Evolutionary conservation across 2,113 vertebrate species (phyloP).

Genomic region (Gobius niger): DNA sequence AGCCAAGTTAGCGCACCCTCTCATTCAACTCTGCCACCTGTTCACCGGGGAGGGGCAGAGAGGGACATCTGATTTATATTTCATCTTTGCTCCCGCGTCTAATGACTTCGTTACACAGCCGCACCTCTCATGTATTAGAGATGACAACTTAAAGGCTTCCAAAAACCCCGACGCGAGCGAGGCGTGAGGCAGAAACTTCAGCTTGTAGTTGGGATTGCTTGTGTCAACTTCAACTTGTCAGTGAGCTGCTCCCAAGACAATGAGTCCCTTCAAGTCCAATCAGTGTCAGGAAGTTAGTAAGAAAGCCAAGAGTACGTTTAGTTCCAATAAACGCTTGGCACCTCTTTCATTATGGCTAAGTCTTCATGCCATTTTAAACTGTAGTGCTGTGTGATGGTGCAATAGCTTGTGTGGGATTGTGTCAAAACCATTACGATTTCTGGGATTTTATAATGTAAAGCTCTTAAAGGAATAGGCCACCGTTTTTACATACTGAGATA

Average conservation of each 20-base stretch:
- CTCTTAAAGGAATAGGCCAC: too few relatives aligned
- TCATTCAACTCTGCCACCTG: constrained; percentile 79
- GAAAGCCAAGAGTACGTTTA: constrained; percentile 26
- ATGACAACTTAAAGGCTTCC: constrained; percentile 73
- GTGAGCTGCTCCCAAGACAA: constrained; percentile 46
- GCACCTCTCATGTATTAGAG: constrained; percentile 70
- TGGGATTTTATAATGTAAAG: too few relatives aligned
- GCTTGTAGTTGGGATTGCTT: constrained; percentile 59
- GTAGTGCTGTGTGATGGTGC: neutral
- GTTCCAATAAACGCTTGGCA: constrained; percentile 17
- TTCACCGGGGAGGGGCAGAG: constrained; percentile 71
- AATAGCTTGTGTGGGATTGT: neutral
- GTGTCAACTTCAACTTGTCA: constrained; percentile 68
- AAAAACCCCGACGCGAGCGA: constrained; percentile 62
- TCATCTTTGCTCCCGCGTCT: constrained; percentile 71
- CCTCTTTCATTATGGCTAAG: constrained; percentile 1
- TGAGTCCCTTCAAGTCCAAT: constrained; percentile 55
- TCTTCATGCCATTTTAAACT: constrained; percentile 3
- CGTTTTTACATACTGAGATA: too few relatives aligned
- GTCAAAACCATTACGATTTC: too few relatives aligned
- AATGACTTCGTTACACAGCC: constrained; percentile 68
- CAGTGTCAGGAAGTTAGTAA: constrained; percentile 53
- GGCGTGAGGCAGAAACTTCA: constrained; percentile 56
- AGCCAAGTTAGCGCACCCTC: constrained; percentile 77
- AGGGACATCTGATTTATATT: constrained; percentile 77